Evolutionary conservation across 2,888 invertebrate genomes (phyloP).

Genomic region (Neuroscelio doddi): DNA sequence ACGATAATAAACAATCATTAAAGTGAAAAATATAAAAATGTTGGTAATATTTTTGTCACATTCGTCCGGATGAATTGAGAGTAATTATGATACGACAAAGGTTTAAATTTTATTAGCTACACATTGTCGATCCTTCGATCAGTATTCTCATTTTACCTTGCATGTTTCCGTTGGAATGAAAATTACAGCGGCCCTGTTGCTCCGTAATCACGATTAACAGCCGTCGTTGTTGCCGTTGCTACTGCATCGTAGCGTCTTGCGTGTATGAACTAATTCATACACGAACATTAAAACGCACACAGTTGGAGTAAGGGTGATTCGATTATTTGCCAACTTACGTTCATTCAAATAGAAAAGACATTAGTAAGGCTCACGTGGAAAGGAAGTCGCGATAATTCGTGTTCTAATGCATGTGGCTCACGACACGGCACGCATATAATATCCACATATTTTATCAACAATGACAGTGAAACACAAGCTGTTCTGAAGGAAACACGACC

Average conservation of each 20-base stretch:
- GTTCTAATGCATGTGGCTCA: conserved; percentile 19
- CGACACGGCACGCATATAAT: conserved; percentile 8
- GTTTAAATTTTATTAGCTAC: conserved; percentile 6
- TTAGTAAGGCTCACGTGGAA: neutral
- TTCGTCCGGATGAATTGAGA: too few species aligned
- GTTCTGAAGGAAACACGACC: conserved; percentile 26
- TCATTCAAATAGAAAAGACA: neutral
- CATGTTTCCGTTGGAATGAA: conserved; percentile 57
- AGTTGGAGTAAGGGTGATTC: neutral
- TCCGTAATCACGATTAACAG: conserved; percentile 43
- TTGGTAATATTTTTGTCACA: too few species aligned
- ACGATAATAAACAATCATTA: too few species aligned
- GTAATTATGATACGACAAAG: too few species aligned
- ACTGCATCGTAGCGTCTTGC: conserved; percentile 11
- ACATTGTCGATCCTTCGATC: conserved; percentile 4
- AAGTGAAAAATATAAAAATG: too few species aligned
- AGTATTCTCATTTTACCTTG: conserved; percentile 9
- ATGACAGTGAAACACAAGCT: neutral
- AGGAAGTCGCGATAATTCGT: conserved; percentile 12
- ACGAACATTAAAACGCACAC: conserved; percentile 14
- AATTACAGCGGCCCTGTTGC: conserved; percentile 50
- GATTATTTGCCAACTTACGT: neutral
- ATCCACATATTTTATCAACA: conserved; percentile 4
- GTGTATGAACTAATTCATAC: neutral
- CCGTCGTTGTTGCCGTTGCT: conserved; percentile 19